Conservation (phyloP, 1,140 invertebrate species). For the Zaprionus tsacasi region DNA sequence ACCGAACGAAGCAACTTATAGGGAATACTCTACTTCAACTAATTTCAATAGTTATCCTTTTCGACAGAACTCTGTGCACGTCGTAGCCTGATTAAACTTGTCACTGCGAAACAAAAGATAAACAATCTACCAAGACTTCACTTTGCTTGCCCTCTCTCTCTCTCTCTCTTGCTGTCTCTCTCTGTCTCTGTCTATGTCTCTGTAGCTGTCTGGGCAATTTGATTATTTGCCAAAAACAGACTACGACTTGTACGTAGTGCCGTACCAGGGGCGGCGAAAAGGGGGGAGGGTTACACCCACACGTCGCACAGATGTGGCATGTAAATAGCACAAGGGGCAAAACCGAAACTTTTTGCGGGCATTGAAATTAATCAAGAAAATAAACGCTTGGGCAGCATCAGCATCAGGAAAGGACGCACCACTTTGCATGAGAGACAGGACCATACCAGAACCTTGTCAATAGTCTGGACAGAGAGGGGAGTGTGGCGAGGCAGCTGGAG, state of each 20-base stretch:
- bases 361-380: constrained; percentile 82
- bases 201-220: constrained; percentile 74
- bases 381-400: constrained; percentile 75
- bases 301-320: constrained; percentile 22
- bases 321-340: constrained; percentile 35
- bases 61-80: constrained; percentile 42
- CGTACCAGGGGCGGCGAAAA: constrained; percentile 32
- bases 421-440: constrained; percentile 72
- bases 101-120: constrained; percentile 79
- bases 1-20: background rate
- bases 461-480: constrained; percentile 15
- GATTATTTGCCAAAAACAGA: constrained; percentile 81
- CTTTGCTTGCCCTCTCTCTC: constrained; percentile 3
- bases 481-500: constrained; percentile 24
- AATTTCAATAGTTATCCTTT: constrained; percentile 82
- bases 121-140: constrained; percentile 58
- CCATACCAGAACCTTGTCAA: constrained; percentile 34
- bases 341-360: constrained; percentile 57
- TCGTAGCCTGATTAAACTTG: constrained; percentile 77
- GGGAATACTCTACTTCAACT: constrained; percentile 38
- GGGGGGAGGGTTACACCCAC: constrained; percentile 18
- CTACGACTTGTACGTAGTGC: constrained; percentile 14
- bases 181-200: constrained; percentile 6
- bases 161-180: background rate
- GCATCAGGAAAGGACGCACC: constrained; percentile 40